Evolutionary conservation across 2,888 invertebrate genomes (phyloP).

Genomic region (Alloscopus bannaensis): DNA sequence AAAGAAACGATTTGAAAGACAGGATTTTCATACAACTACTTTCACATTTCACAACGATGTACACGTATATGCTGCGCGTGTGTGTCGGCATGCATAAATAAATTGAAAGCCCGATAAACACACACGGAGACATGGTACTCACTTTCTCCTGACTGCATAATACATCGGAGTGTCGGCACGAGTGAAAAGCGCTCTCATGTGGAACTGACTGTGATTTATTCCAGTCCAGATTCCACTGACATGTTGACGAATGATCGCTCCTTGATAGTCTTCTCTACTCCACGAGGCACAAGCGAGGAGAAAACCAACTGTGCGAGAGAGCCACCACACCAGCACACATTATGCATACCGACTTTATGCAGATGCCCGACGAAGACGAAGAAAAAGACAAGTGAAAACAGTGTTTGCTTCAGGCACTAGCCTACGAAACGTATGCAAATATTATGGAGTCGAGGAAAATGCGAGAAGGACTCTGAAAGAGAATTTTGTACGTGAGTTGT

Average conservation of each 20-base stretch:
- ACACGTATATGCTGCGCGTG: too few relatives aligned
- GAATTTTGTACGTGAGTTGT: constrained; percentile 9
- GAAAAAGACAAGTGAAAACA: constrained; percentile 4
- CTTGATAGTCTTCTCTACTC: constrained; percentile 42
- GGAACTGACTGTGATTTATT: constrained; percentile 60
- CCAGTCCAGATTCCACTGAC: constrained; percentile 58
- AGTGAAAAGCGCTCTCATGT: constrained; percentile 45
- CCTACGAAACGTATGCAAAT: neutral
- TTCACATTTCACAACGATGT: too few relatives aligned
- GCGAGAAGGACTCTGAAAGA: constrained; percentile 2
- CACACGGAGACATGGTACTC: too few relatives aligned
- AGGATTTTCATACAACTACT: too few relatives aligned
- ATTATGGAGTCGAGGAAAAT: too few relatives aligned
- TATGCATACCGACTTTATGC: neutral
- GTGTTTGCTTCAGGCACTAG: constrained; percentile 7
- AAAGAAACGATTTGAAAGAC: too few relatives aligned
- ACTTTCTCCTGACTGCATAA: constrained; percentile 9
- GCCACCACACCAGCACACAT: neutral
- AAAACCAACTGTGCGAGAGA: too few relatives aligned
- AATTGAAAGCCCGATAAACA: too few relatives aligned
- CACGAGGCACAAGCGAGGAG: neutral
- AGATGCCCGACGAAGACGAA: neutral
- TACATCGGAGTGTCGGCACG: constrained; percentile 8
- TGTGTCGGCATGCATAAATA: too few relatives aligned
- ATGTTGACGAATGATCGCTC: constrained; percentile 59